Evolutionary conservation across 2,797 vertebrate species (phyloP), one percentile per base, ranked within the genome.

Genomic region (Hippocampus kuda): DNA sequence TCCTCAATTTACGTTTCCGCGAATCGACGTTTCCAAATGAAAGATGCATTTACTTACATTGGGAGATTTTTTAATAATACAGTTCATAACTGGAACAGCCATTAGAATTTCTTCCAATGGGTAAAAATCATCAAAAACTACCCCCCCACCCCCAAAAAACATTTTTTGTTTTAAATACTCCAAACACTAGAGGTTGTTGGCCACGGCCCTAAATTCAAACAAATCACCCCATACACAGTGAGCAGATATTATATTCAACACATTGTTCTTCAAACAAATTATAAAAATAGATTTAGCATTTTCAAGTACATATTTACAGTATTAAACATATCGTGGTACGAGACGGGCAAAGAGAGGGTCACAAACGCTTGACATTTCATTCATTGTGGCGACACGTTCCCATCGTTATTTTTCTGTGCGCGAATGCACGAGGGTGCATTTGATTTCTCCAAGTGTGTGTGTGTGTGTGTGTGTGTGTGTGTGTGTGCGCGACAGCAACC

Each of bases 261-360:
- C 87, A 72, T 88, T 82, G 86, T 89, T 87, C 85, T 84, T 88
- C 88, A 88, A 90, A 91, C 89, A 91, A 93, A 90, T 90, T 91
- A 95, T 92, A 95, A 95, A 95, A 93, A 95, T 93, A 95, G 90
- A 93, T 92, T 90, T 86, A 76, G 88, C 86, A 89, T 93, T 94
- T 92, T 93, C 88, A 92, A 88, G 86, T 93, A 89, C 84, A 89
- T 94, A 93, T 94, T 90, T 94, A 94, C 93, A 95, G 79, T 93
- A 93, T 92, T 90, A 90, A 91, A 92, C 90, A 92, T 79, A 77
- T 86, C 84, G 91, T 84, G 86, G 84, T 89, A 79, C 85, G 78
- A 79, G 78, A 81, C 79, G 84, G 74, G 72, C 76, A 74, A 72
- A 68, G 63, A 57, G 61, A 59, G 61, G 68, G 61, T 38, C 34